phyloP scores from a whole-genome alignment of 2,797 vertebrate species.

The Podarcis lilfordi region DNA sequence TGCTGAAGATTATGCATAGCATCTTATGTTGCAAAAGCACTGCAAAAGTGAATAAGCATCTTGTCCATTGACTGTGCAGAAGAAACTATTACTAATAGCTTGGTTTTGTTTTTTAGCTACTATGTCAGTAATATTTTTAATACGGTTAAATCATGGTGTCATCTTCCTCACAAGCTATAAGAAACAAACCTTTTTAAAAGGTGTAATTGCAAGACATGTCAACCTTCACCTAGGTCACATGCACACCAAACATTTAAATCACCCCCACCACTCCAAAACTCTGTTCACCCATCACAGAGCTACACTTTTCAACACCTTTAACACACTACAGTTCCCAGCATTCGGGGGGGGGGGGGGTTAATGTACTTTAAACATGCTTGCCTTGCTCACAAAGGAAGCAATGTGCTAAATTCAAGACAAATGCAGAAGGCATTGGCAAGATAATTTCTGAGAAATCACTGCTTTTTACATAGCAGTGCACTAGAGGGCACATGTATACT shows the following conservation, averaged over 20 bases:
- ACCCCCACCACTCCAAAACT: too few relatives aligned
- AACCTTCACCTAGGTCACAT: background rate
- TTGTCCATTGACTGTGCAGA: background rate
- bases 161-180: background rate
- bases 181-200: background rate
- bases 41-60: background rate
- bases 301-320: too few relatives aligned
- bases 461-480: slow-evolving; percentile 52
- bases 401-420: background rate
- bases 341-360: too few relatives aligned
- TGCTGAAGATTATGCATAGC: background rate
- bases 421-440: background rate
- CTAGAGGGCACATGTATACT: slow-evolving; percentile 65
- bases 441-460: background rate
- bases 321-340: too few relatives aligned
- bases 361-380: background rate
- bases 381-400: background rate
- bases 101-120: too few relatives aligned
- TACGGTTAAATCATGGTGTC: background rate
- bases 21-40: too few relatives aligned
- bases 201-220: background rate
- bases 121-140: background rate
- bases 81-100: background rate
- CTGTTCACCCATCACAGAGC: too few relatives aligned
- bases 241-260: too few relatives aligned